Evolutionary conservation across 2,888 invertebrate genomes (phyloP).

Genomic region (Muschampia plurimacula): DNA sequence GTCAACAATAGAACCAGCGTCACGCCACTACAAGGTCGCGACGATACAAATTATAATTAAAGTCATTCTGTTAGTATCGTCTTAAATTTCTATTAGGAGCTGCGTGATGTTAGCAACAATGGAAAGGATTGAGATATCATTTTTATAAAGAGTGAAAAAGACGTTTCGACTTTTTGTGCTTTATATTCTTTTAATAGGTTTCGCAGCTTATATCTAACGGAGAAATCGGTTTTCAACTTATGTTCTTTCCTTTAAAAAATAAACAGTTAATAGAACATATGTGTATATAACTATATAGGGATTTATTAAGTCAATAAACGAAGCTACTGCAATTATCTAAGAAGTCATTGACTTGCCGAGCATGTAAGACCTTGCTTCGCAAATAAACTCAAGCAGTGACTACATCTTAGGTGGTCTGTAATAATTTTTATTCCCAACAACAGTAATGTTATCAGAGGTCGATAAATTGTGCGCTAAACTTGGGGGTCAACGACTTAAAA

Average conservation of each 20-base stretch:
- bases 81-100: constrained; percentile 31
- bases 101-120: constrained; percentile 20
- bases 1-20: constrained; percentile 34
- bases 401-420: constrained; percentile 37
- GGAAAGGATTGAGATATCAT: constrained; percentile 14
- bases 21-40: constrained; percentile 32
- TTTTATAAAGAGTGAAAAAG: background rate
- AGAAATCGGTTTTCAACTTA: background rate
- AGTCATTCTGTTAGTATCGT: constrained; percentile 25
- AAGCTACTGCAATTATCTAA: constrained; percentile 21
- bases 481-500: constrained; percentile 52
- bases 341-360: constrained; percentile 21
- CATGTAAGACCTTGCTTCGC: constrained; percentile 12
- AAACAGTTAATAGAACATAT: constrained; percentile 17
- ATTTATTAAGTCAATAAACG: constrained; percentile 17
- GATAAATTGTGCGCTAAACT: constrained; percentile 36
- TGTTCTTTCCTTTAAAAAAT: background rate
- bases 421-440: constrained; percentile 35
- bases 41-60: constrained; percentile 36
- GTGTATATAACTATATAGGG: background rate
- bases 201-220: background rate
- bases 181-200: background rate
- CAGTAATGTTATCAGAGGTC: constrained; percentile 40
- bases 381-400: constrained; percentile 23
- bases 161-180: no score